A percentile compares a stretch with the other conserved stretches of the same genome.
Conservation (phyloP, 2,113 vertebrate genomes). For the Pogona vitticeps region DNA sequence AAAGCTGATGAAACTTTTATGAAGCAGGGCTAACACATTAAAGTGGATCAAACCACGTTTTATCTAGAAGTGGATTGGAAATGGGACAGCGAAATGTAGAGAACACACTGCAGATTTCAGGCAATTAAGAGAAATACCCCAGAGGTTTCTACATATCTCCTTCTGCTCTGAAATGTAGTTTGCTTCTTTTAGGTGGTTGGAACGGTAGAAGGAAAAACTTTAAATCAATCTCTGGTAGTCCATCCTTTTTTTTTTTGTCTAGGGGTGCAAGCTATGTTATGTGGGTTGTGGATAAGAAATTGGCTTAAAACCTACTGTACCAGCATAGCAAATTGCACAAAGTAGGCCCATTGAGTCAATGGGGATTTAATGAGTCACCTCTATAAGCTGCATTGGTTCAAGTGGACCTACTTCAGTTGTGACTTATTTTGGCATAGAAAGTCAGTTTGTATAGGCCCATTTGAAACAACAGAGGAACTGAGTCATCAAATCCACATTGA, state of each 20-base stretch:
- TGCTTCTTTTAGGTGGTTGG: neutral
- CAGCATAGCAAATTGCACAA: no score
- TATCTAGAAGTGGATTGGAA: slow-evolving; percentile 41
- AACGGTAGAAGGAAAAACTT: neutral
- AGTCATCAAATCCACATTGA: no score
- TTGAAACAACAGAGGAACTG: no score
- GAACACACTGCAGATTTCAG: slow-evolving; percentile 6
- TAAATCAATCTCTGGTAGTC: neutral
- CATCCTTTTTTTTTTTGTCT: neutral
- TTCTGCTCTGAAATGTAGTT: neutral
- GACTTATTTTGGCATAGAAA: no score
- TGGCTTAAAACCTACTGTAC: neutral
- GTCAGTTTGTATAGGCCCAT: no score
- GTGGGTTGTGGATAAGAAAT: neutral
- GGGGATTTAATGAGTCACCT: no score
- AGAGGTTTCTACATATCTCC: neutral
- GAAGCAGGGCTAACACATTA: slow-evolving; percentile 42
- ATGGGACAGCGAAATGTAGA: slow-evolving; percentile 19
- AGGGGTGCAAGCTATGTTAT: no score
- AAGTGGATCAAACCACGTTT: slow-evolving; percentile 52
- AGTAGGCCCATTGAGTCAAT: no score
- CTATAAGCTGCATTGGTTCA: no score
- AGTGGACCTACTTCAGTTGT: no score
- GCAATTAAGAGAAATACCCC: slow-evolving; percentile 4
- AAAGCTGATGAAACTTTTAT: slow-evolving; percentile 46